Evolutionary conservation across 2,888 invertebrate genomes (phyloP).

Genomic region (Pediacus dermestoides): DNA sequence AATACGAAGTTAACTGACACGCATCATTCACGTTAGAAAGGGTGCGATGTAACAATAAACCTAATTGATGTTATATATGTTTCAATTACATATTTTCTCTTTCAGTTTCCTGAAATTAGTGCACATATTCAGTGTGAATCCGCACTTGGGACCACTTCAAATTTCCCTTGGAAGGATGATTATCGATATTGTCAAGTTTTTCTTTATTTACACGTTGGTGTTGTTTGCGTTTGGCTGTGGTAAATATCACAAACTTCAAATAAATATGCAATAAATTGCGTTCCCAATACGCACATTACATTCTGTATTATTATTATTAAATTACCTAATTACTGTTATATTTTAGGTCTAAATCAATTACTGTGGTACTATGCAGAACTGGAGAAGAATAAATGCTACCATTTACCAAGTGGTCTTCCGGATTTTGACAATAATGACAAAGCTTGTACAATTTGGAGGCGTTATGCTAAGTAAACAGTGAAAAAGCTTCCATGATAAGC

Average conservation of each 20-base stretch:
- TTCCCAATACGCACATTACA: no score
- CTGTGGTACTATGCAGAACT: constrained; percentile 92
- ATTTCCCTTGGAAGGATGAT: constrained; percentile 95
- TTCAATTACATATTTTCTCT: no score
- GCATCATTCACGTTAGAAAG: no score
- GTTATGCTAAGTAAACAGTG: constrained; percentile 69
- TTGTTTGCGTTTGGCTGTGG: constrained; percentile 96
- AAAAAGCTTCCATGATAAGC: background rate
- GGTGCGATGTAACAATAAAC: no score
- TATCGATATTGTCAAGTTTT: constrained; percentile 92
- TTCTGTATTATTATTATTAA: no score
- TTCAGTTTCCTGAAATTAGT: constrained; percentile 86
- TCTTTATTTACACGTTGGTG: constrained; percentile 89
- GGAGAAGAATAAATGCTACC: constrained; percentile 77
- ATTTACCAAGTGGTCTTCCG: constrained; percentile 64
- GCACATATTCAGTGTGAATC: constrained; percentile 95
- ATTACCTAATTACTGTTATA: no score
- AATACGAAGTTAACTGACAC: no score
- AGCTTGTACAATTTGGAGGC: constrained; percentile 81
- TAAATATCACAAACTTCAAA: constrained; percentile 45
- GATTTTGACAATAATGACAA: constrained; percentile 75
- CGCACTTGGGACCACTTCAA: constrained; percentile 89
- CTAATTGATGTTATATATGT: no score
- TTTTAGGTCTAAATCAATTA: constrained; percentile 75
- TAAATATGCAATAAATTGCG: background rate